phyloP scores from a whole-genome alignment of 2,888 invertebrate species.

The Physocephala rufipes region DNA sequence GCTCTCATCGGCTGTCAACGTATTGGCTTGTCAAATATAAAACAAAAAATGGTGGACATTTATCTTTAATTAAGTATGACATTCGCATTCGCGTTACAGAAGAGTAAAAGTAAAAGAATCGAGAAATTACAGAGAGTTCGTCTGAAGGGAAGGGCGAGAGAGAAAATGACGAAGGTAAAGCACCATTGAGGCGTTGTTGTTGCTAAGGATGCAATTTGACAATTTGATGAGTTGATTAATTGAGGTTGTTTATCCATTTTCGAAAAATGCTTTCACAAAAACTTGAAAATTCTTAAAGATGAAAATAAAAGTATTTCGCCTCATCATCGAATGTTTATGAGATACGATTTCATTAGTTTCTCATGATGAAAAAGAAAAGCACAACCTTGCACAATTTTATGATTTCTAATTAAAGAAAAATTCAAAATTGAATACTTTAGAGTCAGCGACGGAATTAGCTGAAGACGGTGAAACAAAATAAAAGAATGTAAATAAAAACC shows the following conservation, averaged over 20 bases:
- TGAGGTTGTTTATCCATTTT: constrained; percentile 10
- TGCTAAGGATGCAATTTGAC: constrained; percentile 36
- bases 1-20: constrained; percentile 45
- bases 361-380: too few relatives aligned
- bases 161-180: neutral
- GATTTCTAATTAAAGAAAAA: too few relatives aligned
- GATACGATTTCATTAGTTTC: neutral
- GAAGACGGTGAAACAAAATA: too few relatives aligned
- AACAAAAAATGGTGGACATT: constrained; percentile 47
- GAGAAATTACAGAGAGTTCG: neutral
- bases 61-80: constrained; percentile 48
- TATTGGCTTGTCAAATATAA: constrained; percentile 49
- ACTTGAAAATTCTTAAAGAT: neutral
- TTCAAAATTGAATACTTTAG: too few relatives aligned
- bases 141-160: neutral
- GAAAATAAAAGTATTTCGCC: neutral
- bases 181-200: neutral
- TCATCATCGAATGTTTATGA: neutral
- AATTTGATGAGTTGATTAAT: constrained; percentile 37
- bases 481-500: too few relatives aligned
- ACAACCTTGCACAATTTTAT: too few relatives aligned
- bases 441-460: too few relatives aligned
- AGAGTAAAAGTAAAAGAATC: constrained; percentile 7
- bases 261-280: constrained; percentile 1
- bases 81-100: neutral